Percentiles rank a stretch among this genome's conserved stretches.
Conservation (phyloP, 2,888 invertebrate genomes). For the Melanotus villosus region DNA sequence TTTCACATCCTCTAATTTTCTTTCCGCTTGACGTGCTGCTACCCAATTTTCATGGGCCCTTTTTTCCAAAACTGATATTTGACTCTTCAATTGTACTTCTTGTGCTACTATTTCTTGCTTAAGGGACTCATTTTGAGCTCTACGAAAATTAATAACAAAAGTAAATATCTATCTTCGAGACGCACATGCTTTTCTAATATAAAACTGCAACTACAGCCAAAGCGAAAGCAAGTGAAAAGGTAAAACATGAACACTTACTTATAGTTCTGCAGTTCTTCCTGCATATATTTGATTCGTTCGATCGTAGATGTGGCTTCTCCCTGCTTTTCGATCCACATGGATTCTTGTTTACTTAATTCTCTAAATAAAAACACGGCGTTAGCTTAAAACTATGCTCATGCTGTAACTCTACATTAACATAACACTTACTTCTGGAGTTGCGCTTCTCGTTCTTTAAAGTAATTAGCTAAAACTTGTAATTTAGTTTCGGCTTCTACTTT, state of each 20-base stretch:
- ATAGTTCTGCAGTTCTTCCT: constrained; percentile 84
- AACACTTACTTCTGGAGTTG: constrained; percentile 85
- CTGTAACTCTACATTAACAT: no score
- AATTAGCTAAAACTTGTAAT: constrained; percentile 88
- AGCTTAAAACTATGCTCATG: no score
- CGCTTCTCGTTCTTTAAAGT: constrained; percentile 91
- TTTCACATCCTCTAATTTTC: constrained; percentile 86
- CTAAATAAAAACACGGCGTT: constrained; percentile 71
- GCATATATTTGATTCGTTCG: constrained; percentile 82
- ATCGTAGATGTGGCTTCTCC: constrained; percentile 86
- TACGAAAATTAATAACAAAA: constrained; percentile 52
- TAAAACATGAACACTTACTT: no score
- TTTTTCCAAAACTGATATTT: constrained; percentile 84
- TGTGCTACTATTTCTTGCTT: constrained; percentile 91
- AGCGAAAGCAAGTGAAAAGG: no score
- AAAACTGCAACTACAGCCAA: no score
- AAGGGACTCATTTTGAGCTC: constrained; percentile 74
- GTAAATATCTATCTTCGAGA: no score
- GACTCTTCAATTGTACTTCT: constrained; percentile 78
- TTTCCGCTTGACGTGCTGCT: constrained; percentile 83
- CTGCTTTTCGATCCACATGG: constrained; percentile 84
- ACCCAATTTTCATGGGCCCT: constrained; percentile 92
- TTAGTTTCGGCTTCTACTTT: constrained; percentile 86
- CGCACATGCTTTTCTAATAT: no score
- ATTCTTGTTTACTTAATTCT: constrained; percentile 82